Conservation (phyloP, 2,888 invertebrate genomes). For the Labia minor region DNA sequence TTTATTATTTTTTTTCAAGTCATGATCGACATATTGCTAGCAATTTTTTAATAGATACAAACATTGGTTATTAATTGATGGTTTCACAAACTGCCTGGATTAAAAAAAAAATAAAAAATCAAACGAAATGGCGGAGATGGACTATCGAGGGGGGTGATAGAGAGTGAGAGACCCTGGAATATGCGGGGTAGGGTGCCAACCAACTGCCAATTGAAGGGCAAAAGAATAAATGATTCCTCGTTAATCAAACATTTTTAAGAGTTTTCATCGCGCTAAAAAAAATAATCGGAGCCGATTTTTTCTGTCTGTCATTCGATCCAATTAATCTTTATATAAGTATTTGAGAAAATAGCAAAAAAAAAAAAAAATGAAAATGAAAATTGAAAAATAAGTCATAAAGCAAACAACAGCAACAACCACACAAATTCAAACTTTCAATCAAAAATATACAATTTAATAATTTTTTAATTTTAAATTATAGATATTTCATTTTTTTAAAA, state of each 20-base stretch:
- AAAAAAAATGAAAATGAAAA: too few relatives aligned
- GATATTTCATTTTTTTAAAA: too few relatives aligned
- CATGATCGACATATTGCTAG: background rate
- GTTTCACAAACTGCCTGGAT: background rate
- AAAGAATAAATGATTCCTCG: background rate
- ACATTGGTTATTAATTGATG: background rate
- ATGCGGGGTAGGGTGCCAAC: too few relatives aligned
- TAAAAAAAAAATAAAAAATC: background rate
- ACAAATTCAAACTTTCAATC: too few relatives aligned
- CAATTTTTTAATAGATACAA: background rate
- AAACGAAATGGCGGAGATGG: background rate
- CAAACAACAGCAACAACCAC: too few relatives aligned
- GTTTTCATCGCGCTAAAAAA: background rate
- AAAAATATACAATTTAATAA: too few relatives aligned
- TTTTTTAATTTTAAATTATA: too few relatives aligned
- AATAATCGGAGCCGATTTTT: background rate
- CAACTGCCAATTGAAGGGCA: background rate
- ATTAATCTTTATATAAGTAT: background rate
- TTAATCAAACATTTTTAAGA: background rate
- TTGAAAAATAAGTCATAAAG: too few relatives aligned
- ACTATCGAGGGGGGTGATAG: background rate
- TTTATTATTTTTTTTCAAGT: too few relatives aligned
- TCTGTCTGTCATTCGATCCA: background rate
- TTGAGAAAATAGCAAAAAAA: too few relatives aligned
- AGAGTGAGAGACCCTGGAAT: background rate